phyloP scores from a whole-genome alignment of 1,140 invertebrate genomes.

The Zaprionus inermis region DNA sequence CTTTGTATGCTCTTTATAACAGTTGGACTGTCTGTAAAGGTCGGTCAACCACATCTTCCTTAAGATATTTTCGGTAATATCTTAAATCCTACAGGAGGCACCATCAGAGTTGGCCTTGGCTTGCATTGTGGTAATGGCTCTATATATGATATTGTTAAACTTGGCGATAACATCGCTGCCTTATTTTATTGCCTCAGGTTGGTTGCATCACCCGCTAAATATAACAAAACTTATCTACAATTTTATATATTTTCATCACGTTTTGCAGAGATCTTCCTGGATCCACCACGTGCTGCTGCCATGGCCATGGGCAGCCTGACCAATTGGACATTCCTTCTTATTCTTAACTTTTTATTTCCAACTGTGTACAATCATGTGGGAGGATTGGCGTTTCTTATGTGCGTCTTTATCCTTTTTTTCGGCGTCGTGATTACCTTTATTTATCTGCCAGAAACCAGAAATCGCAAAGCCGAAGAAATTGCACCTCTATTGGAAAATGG shows the following conservation, averaged over 20 bases:
- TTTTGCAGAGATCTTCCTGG: slow-evolving; percentile 78
- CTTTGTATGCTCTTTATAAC: slow-evolving; percentile 75
- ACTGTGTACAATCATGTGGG: slow-evolving; percentile 86
- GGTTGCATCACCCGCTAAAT: background rate
- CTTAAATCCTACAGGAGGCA: slow-evolving; percentile 78
- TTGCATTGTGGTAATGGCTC: slow-evolving; percentile 86
- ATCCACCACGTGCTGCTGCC: slow-evolving; percentile 90
- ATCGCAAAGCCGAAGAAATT: slow-evolving; percentile 86
- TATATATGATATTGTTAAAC: slow-evolving; percentile 91
- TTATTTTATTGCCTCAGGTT: slow-evolving; percentile 88
- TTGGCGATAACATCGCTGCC: slow-evolving; percentile 93
- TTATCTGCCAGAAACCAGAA: slow-evolving; percentile 89
- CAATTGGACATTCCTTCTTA: slow-evolving; percentile 94
- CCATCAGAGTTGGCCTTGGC: slow-evolving; percentile 84
- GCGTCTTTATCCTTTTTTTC: slow-evolving; percentile 85
- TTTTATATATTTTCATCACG: background rate
- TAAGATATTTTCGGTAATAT: background rate
- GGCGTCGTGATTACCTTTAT: slow-evolving; percentile 86
- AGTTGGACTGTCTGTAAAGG: slow-evolving; percentile 85
- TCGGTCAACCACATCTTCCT: slow-evolving; percentile 74
- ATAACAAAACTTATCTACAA: too few species aligned
- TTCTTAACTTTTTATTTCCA: slow-evolving; percentile 91
- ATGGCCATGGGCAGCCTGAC: slow-evolving; percentile 93
- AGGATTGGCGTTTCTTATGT: slow-evolving; percentile 88
- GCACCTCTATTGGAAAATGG: slow-evolving; percentile 84